Base-by-base conservation (phyloP, 2,113 vertebrate genomes). In the Malurus alboscapulatus region DNA sequence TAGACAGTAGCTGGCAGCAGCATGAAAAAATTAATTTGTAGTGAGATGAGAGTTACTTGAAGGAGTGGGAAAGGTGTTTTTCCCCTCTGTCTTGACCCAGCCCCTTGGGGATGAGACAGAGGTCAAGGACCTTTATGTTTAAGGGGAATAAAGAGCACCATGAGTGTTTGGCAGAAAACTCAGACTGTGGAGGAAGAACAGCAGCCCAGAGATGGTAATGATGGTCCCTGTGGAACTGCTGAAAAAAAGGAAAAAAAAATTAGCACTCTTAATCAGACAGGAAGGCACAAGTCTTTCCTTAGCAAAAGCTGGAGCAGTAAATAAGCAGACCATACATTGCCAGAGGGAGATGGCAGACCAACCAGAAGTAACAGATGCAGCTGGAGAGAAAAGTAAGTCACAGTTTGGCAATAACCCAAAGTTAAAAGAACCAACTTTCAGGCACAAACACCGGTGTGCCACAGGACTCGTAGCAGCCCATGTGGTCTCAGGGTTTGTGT, bases 401-500 rank as follows among this genome's bases (percentile, higher is more conserved):
- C 2, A 4, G 24, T 48, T 63, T 75, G 69, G 65, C 86, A 72
- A 15, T 10, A 75, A 44, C 27, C n/a, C 6, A 9, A 9, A 86
- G 45, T 40, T 36, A 38, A 73, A 87, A 29, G 77, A 76, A 53
- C 38, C 10, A 22, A 54, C 65, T 29, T 68, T 17, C 12, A 81
- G 50, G 36, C 51, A 38, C 29, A n/a, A 68, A 57, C 0, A 1
- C 59, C 61, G 12, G 18, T 0, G 0, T 40, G 4, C 50, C 66
- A 47, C 17, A 72, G 61, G 30, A 16, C 61, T 92, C 87, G 47
- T 59, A 82, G 42, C 42, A 84, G 62, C 62, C 59, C 62, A 7
- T n/a, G 27, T 44, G n/a, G 16, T 81, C 76, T 72, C 68, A 65
- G 38, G 10, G 22, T 40, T 59, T 73, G 32, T 50, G 44, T 65